phyloP scores from a whole-genome alignment of 2,113 vertebrate species.

The Galeopterus variegatus region DNA sequence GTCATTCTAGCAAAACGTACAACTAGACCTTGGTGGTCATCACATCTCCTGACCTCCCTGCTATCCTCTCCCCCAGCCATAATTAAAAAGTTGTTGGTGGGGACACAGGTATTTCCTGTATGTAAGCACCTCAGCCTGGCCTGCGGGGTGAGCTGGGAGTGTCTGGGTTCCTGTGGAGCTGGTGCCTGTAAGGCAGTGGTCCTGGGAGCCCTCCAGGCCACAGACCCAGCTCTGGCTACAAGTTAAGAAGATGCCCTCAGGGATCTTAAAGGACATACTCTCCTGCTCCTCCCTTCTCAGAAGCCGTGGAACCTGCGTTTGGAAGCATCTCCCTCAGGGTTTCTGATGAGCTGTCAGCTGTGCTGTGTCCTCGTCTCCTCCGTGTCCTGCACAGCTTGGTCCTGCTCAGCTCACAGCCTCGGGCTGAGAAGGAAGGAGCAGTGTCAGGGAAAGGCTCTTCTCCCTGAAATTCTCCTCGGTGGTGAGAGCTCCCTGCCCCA shows the following conservation, averaged over 20 bases:
- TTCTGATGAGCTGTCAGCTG: rapidly evolving
- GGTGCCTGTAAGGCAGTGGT: background rate
- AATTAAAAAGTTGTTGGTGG: background rate
- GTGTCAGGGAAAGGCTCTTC: rapidly evolving
- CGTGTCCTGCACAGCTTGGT: rapidly evolving
- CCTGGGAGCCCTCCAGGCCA: rapidly evolving
- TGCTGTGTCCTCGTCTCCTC: background rate
- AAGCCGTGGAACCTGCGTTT: background rate
- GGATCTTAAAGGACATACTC: background rate
- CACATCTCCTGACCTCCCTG: background rate
- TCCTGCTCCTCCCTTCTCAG: background rate
- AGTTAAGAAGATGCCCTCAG: background rate
- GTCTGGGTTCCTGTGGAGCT: rapidly evolving
- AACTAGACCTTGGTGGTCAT: rapidly evolving
- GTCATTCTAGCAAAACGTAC: background rate
- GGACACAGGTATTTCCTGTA: background rate
- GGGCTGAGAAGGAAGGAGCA: background rate
- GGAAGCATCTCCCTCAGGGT: rapidly evolving
- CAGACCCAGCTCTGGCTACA: rapidly evolving
- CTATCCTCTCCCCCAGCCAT: background rate
- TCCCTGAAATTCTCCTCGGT: background rate
- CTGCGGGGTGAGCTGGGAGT: rapidly evolving
- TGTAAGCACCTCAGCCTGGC: background rate
- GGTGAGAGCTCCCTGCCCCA: rapidly evolving
- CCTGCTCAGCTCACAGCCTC: background rate